Evolutionary conservation across 2,797 vertebrate genomes (phyloP).

Genomic region (Lepus townsendii): DNA sequence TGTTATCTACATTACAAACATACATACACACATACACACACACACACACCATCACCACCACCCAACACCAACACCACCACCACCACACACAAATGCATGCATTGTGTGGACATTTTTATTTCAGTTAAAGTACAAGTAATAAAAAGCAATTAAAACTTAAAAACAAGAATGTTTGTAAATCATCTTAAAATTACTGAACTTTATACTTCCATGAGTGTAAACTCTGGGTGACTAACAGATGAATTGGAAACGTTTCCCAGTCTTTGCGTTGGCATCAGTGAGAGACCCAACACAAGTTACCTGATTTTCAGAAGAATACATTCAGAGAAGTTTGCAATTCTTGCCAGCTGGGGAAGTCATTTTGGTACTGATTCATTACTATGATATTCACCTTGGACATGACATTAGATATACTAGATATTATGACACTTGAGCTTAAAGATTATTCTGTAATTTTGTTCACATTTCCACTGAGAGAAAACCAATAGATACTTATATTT

Average conservation of each 20-base stretch:
- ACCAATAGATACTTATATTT: conserved; percentile 89
- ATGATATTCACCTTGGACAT: conserved; percentile 76
- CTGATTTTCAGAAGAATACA: conserved; percentile 77
- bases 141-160: conserved; percentile 43
- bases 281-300: conserved; percentile 52
- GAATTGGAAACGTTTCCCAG: conserved; percentile 62
- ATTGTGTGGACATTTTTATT: conserved; percentile 45
- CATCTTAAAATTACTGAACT: conserved; percentile 27
- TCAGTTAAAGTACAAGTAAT: background rate
- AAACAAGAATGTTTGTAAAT: conserved; percentile 44
- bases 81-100: background rate
- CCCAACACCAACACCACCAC: background rate
- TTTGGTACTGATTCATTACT: conserved; percentile 74
- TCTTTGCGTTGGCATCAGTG: conserved; percentile 57
- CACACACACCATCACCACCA: background rate
- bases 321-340: conserved; percentile 11
- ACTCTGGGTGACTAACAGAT: conserved; percentile 65
- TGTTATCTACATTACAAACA: background rate
- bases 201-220: conserved; percentile 80
- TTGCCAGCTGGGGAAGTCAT: conserved; percentile 69
- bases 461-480: conserved; percentile 84
- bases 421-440: conserved; percentile 78
- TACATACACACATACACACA: background rate
- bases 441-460: conserved; percentile 84
- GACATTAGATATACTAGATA: conserved; percentile 37